A percentile compares a stretch with the other conserved stretches of the same genome.
phyloP scores from a whole-genome alignment of 2,888 invertebrate species.

The Lepidocyrtinus sp. region DNA sequence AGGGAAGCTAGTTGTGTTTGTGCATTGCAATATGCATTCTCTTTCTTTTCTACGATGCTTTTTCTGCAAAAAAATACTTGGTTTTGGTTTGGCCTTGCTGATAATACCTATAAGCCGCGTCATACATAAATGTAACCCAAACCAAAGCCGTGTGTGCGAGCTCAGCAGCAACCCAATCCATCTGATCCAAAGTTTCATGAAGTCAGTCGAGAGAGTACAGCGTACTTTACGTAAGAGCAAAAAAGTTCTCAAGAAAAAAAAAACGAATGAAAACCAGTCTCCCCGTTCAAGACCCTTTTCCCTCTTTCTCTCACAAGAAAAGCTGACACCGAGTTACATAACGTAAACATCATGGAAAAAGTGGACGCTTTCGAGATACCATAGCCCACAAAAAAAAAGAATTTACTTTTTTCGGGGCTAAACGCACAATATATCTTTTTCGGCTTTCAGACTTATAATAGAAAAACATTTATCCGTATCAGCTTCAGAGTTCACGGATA shows the following conservation, averaged over 20 bases:
- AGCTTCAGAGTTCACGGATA: conserved; percentile 54
- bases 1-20: neutral
- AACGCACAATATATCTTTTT: conserved; percentile 51
- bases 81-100: neutral
- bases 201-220: neutral
- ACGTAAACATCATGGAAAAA: neutral
- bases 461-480: conserved; percentile 58
- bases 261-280: conserved; percentile 15
- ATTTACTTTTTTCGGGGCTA: conserved; percentile 24
- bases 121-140: neutral
- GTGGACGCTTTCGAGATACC: neutral
- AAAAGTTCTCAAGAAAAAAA: conserved; percentile 9
- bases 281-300: neutral
- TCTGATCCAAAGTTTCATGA: neutral
- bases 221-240: neutral
- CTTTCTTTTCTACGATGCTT: no score
- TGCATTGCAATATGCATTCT: neutral
- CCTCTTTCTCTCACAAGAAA: conserved; percentile 9
- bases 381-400: neutral
- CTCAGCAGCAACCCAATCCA: neutral
- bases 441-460: conserved; percentile 55
- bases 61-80: neutral
- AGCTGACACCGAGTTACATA: conserved; percentile 7
- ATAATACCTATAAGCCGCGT: neutral
- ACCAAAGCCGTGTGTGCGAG: neutral